Conservation (phyloP, 2,797 vertebrate genomes). For the Spinus olivaceus region DNA sequence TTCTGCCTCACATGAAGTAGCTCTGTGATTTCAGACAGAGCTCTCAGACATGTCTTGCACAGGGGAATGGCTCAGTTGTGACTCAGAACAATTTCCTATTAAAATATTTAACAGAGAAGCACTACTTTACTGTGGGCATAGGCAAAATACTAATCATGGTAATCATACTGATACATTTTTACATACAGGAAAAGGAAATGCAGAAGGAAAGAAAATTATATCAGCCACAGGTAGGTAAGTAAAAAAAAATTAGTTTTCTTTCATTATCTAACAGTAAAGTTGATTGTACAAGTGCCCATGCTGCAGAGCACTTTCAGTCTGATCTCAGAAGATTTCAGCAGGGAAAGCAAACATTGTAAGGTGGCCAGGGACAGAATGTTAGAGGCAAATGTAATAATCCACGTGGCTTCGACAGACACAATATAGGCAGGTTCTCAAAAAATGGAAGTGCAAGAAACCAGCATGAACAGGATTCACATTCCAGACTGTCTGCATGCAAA, state of each 20-base stretch:
- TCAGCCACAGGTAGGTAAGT: background rate
- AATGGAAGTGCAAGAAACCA: background rate
- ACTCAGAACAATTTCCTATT: constrained; percentile 38
- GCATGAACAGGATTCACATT: background rate
- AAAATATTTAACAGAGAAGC: constrained; percentile 46
- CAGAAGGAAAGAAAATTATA: background rate
- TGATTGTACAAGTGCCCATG: background rate
- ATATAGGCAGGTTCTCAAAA: background rate
- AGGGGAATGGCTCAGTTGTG: background rate
- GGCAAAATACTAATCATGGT: background rate
- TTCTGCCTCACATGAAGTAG: background rate
- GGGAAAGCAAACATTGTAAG: background rate
- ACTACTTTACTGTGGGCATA: background rate
- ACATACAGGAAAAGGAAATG: background rate
- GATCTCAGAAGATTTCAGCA: background rate
- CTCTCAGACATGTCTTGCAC: constrained; percentile 14
- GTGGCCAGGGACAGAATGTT: background rate
- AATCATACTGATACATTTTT: background rate
- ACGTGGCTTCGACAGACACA: background rate
- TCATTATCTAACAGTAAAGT: background rate
- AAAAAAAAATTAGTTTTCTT: background rate
- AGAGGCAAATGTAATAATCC: background rate
- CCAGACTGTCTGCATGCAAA: background rate
- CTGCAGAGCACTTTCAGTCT: background rate
- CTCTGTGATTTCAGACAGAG: background rate